Evolutionary conservation across 2,888 invertebrate species (phyloP).

Genomic region (Hylaea fasciaria): DNA sequence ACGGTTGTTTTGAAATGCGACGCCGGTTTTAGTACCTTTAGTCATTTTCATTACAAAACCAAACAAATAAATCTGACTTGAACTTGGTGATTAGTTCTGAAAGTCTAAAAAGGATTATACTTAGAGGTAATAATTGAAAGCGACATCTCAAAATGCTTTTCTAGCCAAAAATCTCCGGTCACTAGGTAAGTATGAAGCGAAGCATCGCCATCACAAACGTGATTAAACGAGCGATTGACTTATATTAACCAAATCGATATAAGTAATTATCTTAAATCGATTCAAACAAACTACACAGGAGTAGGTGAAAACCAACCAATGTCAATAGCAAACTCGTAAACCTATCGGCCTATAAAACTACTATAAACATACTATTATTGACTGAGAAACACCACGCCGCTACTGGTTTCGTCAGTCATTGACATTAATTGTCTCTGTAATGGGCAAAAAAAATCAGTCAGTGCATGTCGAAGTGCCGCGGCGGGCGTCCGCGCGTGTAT

Average conservation of each 20-base stretch:
- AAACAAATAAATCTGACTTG: too few species aligned
- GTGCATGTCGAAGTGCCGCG: constrained; percentile 64
- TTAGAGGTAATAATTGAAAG: background rate
- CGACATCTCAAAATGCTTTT: background rate
- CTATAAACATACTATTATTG: constrained; percentile 61
- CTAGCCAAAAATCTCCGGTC: background rate
- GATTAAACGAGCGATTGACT: constrained; percentile 17
- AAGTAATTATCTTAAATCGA: constrained; percentile 25
- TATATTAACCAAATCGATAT: constrained; percentile 15
- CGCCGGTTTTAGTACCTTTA: constrained; percentile 21
- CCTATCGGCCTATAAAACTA: constrained; percentile 46
- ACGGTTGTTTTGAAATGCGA: constrained; percentile 20
- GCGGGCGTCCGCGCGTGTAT: constrained; percentile 50
- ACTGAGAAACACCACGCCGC: constrained; percentile 61
- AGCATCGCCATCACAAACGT: background rate
- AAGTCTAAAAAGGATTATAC: background rate
- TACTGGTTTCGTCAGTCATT: constrained; percentile 76
- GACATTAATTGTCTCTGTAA: constrained; percentile 73
- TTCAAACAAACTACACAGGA: constrained; percentile 24
- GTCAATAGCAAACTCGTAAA: constrained; percentile 42
- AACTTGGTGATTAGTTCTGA: constrained; percentile 29
- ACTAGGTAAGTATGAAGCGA: background rate
- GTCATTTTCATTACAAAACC: constrained; percentile 36
- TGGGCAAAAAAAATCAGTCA: constrained; percentile 70
- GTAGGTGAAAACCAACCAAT: constrained; percentile 13